Percentiles rank a stretch among this genome's conserved stretches.
phyloP scores from a whole-genome alignment of 2,113 vertebrate genomes.

The Scartelaos histophorus region DNA sequence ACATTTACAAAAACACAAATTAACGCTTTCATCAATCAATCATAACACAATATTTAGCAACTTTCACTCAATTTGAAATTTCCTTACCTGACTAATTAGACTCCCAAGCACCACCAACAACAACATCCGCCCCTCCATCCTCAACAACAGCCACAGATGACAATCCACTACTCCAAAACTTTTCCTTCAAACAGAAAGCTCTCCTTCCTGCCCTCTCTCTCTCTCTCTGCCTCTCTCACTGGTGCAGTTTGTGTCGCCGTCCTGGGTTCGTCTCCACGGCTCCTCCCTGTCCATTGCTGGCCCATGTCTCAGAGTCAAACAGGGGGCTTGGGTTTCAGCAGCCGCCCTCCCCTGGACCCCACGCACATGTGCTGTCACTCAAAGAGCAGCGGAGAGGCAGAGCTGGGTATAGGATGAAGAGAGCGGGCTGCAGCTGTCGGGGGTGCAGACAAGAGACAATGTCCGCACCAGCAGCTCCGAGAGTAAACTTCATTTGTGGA shows the following conservation, averaged over 20 bases:
- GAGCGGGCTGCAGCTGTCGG: constrained; percentile 63
- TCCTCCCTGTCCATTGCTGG: constrained; percentile 66
- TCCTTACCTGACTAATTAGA: constrained; percentile 71
- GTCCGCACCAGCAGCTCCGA: constrained; percentile 27
- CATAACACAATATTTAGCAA: neutral
- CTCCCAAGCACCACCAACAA: constrained; percentile 49
- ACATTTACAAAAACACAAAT: constrained; percentile 5
- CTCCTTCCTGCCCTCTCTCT: constrained; percentile 17
- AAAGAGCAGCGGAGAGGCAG: constrained; percentile 28
- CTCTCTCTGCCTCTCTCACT: constrained; percentile 22
- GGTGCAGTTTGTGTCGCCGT: constrained; percentile 14
- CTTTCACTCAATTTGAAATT: constrained; percentile 11
- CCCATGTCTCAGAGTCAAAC: constrained; percentile 64
- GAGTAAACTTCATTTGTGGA: constrained; percentile 25
- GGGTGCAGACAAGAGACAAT: constrained; percentile 40
- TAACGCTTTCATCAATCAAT: constrained; percentile 4
- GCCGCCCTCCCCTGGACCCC: constrained; percentile 64
- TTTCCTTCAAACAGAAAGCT: constrained; percentile 38
- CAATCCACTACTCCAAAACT: constrained; percentile 12
- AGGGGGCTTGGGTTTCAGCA: constrained; percentile 69
- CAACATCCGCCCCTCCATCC: constrained; percentile 64
- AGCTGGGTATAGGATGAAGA: constrained; percentile 46
- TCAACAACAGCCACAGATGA: constrained; percentile 34
- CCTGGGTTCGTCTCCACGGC: constrained; percentile 57
- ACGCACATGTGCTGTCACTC: constrained; percentile 78